Percentiles rank a stretch among this genome's conserved stretches.
These are phyloP conservation scores for Pelmatolapia mariae DNA, from an alignment of 2,113 vertebrate species.

Conservation along the genomic window DNA sequence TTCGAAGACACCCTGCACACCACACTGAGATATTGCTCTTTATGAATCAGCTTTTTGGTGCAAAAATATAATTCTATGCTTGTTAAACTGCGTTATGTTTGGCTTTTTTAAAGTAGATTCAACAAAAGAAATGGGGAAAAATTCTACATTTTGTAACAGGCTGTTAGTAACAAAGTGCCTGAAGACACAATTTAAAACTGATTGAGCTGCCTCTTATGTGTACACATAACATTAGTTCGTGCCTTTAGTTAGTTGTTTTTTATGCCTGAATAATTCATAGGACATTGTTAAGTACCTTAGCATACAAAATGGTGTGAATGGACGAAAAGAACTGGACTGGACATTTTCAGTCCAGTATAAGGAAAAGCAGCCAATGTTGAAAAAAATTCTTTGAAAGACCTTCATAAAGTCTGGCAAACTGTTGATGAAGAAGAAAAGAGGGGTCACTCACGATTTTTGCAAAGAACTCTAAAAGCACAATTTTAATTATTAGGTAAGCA, in stretches of 20 bases:
- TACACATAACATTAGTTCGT: background rate
- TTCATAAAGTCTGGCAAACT: background rate
- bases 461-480: background rate
- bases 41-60: background rate
- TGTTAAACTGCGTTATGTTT: background rate
- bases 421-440: background rate
- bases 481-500: background rate
- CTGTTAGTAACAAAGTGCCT: background rate
- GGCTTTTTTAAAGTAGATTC: background rate
- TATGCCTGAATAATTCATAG: background rate
- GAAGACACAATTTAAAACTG: background rate
- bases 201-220: background rate
- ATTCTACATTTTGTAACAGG: background rate
- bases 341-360: background rate
- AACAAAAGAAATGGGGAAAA: background rate
- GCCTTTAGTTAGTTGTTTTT: background rate
- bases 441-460: background rate
- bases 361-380: background rate
- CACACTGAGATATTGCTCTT: background rate
- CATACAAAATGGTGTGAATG: background rate
- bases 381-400: background rate
- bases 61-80: background rate
- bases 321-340: background rate
- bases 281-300: background rate
- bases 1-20: background rate